Conservation (phyloP, 2,797 vertebrate genomes). For the Mormyrops attenuatus region DNA sequence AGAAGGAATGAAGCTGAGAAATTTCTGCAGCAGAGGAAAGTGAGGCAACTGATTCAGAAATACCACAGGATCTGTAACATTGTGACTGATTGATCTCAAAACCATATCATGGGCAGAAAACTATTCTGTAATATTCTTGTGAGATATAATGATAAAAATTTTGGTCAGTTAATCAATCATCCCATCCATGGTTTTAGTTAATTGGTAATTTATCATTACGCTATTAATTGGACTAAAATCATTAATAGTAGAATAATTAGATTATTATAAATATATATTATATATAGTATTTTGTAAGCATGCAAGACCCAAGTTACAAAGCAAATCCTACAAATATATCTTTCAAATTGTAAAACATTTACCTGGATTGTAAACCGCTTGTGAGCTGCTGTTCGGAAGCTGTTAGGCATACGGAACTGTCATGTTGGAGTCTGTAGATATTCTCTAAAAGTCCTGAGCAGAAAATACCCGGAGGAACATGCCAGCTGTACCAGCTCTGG, state of each 20-base stretch:
- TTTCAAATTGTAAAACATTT: background rate
- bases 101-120: background rate
- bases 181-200: background rate
- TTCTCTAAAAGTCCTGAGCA: background rate
- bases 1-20: slow-evolving; percentile 20
- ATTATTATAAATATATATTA: background rate
- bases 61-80: background rate
- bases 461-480: background rate
- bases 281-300: background rate
- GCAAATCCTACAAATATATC: background rate
- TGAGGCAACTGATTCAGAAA: background rate
- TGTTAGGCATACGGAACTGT: background rate
- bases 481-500: background rate
- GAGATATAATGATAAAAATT: background rate
- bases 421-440: background rate
- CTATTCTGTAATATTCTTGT: background rate
- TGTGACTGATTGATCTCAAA: background rate
- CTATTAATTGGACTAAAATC: background rate
- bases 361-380: background rate
- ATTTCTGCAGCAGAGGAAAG: slow-evolving; percentile 2
- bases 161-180: background rate
- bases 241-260: background rate
- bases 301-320: background rate
- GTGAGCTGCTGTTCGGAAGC: background rate
- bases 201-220: background rate